A percentile compares a stretch with the other conserved stretches of the same genome.
Conservation (phyloP, 2,113 vertebrate species). For the Motacilla tschutschensis region DNA sequence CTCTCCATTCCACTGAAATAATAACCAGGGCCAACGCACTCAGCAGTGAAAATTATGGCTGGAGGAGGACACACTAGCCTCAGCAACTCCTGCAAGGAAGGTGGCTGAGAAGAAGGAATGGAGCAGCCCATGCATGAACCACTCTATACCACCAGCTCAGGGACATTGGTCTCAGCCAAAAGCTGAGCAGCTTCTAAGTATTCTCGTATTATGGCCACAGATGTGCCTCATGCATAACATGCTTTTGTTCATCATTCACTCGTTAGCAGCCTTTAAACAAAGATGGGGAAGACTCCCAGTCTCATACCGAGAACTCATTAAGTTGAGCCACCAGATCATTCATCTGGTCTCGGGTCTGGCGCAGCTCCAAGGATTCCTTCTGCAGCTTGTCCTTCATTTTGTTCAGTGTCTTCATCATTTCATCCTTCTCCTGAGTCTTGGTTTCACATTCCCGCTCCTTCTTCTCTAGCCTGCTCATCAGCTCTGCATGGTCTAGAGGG, state of each 20-base stretch:
- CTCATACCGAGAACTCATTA: constrained; percentile 83
- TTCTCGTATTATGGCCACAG: background rate
- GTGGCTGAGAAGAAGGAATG: background rate
- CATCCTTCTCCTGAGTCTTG: constrained; percentile 94
- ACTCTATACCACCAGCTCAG: background rate
- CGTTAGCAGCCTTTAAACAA: constrained; percentile 12
- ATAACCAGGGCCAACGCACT: background rate
- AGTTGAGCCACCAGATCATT: constrained; percentile 86
- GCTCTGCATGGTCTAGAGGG: constrained; percentile 85
- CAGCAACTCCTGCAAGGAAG: background rate
- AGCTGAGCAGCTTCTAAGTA: background rate
- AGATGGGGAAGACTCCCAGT: background rate
- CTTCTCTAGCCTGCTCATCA: constrained; percentile 86
- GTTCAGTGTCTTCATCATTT: constrained; percentile 98
- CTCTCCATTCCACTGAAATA: background rate
- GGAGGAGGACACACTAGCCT: fast-evolving
- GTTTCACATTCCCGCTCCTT: constrained; percentile 95
- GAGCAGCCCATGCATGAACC: background rate
- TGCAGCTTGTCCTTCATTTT: constrained; percentile 98
- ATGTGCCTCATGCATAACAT: background rate
- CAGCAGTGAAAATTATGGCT: background rate
- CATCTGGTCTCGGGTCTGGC: constrained; percentile 89
- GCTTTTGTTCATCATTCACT: background rate
- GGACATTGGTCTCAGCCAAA: background rate
- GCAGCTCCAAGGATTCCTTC: constrained; percentile 90